Evolutionary conservation across 2,888 invertebrate genomes (phyloP).

Genomic region (Cheilosia impressa): DNA sequence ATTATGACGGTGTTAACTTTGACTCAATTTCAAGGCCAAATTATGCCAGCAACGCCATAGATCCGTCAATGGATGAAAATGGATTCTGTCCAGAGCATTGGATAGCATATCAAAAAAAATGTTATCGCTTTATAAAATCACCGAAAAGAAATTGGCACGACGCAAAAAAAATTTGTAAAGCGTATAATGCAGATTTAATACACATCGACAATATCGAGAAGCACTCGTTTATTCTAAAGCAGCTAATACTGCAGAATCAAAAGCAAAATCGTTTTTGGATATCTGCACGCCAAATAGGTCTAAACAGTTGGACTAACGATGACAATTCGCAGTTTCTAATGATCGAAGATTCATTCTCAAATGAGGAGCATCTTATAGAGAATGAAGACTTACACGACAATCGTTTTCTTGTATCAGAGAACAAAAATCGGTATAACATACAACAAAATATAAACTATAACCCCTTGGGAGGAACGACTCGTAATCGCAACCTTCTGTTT

Average conservation of each 20-base stretch:
- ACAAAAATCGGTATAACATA: constrained; percentile 74
- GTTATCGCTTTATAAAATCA: constrained; percentile 95
- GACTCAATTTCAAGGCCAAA: constrained; percentile 52
- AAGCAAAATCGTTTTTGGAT: constrained; percentile 95
- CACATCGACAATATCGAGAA: constrained; percentile 93
- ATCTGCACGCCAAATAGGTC: constrained; percentile 90
- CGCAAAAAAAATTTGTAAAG: constrained; percentile 92
- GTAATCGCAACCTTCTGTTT: constrained; percentile 79
- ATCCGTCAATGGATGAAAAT: constrained; percentile 81
- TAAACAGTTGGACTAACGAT: constrained; percentile 92
- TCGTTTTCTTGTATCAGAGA: constrained; percentile 79
- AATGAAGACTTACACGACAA: constrained; percentile 82
- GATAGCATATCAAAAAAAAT: constrained; percentile 91
- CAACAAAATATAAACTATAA: constrained; percentile 45
- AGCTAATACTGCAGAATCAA: constrained; percentile 92
- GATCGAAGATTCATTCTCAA: constrained; percentile 92
- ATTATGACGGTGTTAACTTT: constrained; percentile 60
- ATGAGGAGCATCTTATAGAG: constrained; percentile 85
- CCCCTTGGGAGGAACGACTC: constrained; percentile 74
- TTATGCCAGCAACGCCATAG: constrained; percentile 78
- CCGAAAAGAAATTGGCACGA: constrained; percentile 92
- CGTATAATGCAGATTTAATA: constrained; percentile 91
- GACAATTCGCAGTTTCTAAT: constrained; percentile 92
- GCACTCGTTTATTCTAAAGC: constrained; percentile 93
- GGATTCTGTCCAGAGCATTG: constrained; percentile 92